phyloP scores from a whole-genome alignment of 2,888 invertebrate species.

The Acanthosepion lycidas region DNA sequence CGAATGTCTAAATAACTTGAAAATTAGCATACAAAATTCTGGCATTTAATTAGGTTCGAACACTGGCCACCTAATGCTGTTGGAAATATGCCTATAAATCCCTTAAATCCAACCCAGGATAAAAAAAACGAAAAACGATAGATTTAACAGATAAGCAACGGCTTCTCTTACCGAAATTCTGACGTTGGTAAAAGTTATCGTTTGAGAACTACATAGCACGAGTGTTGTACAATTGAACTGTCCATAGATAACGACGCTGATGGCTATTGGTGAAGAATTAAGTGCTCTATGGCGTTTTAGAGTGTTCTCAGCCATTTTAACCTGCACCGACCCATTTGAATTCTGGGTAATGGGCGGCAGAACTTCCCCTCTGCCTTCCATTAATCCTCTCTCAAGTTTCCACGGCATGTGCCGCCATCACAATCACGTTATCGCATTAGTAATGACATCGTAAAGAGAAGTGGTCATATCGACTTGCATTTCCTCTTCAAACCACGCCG shows the following conservation, averaged over 20 bases:
- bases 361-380: background rate
- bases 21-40: no score
- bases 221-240: background rate
- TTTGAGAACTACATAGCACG: background rate
- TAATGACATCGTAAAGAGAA: background rate
- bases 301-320: slow-evolving; percentile 20
- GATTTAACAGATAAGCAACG: no score
- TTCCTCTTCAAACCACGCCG: background rate
- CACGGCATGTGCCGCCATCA: background rate
- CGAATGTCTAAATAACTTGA: no score
- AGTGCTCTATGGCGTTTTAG: background rate
- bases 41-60: no score
- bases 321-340: background rate
- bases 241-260: background rate
- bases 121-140: no score
- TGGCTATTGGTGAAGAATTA: background rate
- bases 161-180: background rate
- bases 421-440: background rate
- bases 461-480: background rate
- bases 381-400: background rate
- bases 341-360: background rate
- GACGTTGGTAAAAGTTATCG: background rate
- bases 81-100: no score
- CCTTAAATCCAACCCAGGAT: no score
- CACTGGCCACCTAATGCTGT: no score